Evolutionary conservation across 1,140 invertebrate genomes (phyloP).

Genomic region (Diploscapter pachys): DNA sequence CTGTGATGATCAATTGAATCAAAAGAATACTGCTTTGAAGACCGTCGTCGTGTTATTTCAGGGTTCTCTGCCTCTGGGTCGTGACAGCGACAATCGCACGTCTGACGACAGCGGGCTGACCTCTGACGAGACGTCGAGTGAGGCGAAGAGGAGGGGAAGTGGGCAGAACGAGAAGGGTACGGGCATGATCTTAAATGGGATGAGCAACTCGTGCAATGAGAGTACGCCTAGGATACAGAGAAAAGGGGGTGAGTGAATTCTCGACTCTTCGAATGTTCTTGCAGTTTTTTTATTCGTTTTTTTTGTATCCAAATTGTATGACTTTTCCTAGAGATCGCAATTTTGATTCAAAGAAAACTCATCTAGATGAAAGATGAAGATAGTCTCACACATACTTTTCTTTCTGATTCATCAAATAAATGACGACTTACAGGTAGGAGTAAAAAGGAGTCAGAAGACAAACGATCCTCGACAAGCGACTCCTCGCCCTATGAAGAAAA

Average conservation of each 20-base stretch:
- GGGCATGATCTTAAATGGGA: too few species aligned
- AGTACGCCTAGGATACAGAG: too few species aligned
- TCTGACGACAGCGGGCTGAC: conserved; percentile 49
- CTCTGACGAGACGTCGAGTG: conserved; percentile 41
- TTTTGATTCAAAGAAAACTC: too few species aligned
- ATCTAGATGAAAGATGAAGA: neutral
- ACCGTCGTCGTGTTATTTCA: conserved; percentile 15
- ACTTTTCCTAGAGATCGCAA: too few species aligned
- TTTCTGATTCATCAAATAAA: neutral
- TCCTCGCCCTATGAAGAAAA: conserved; percentile 45
- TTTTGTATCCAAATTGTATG: too few species aligned
- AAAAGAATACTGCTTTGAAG: too few species aligned
- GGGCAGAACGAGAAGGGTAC: too few species aligned
- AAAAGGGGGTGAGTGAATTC: too few species aligned
- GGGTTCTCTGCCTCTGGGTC: conserved; percentile 40
- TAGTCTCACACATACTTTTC: neutral
- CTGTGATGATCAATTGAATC: too few species aligned
- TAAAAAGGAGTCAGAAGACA: conserved; percentile 27
- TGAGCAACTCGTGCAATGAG: too few species aligned
- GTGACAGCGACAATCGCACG: conserved; percentile 39
- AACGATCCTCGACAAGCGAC: conserved; percentile 42
- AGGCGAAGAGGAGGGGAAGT: neutral
- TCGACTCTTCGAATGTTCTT: too few species aligned
- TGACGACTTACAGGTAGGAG: conserved; percentile 17
- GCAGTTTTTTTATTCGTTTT: too few species aligned